These are phyloP conservation scores for Stomatorhinus ivindoensis DNA, from an alignment of 2,113 vertebrate genomes.

Conservation along the genomic window DNA sequence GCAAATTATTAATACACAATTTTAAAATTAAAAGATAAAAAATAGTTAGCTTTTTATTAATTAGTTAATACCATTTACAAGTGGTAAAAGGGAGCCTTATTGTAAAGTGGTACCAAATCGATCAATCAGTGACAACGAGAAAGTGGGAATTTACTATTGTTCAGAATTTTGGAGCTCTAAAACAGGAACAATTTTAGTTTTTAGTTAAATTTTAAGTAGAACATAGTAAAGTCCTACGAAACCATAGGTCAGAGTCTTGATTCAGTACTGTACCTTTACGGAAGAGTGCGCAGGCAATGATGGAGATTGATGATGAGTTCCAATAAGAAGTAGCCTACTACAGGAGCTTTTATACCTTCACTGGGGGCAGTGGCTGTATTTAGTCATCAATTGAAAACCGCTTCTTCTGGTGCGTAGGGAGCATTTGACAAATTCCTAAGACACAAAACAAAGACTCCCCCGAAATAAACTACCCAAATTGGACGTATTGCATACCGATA, in stretches of 20 bases:
- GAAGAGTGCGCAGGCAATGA: neutral
- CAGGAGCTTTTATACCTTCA: neutral
- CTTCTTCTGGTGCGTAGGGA: too few relatives aligned
- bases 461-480: too few relatives aligned
- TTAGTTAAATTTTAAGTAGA: neutral
- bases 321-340: neutral
- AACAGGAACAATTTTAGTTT: neutral
- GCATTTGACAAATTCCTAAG: too few relatives aligned
- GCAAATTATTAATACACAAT: too few relatives aligned
- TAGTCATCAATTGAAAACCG: too few relatives aligned
- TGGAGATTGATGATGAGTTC: neutral
- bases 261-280: neutral
- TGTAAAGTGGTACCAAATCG: neutral
- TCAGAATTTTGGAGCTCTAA: neutral
- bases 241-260: neutral
- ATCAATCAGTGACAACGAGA: neutral
- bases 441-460: too few relatives aligned
- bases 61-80: too few relatives aligned
- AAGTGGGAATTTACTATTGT: neutral
- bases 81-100: too few relatives aligned
- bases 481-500: too few relatives aligned
- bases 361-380: neutral
- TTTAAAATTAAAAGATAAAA: too few relatives aligned
- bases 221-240: neutral
- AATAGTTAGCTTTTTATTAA: too few relatives aligned